Percentiles rank a stretch among this genome's conserved stretches.
Conservation (phyloP, 2,113 vertebrate genomes). For the Mormyrus lacerda region DNA sequence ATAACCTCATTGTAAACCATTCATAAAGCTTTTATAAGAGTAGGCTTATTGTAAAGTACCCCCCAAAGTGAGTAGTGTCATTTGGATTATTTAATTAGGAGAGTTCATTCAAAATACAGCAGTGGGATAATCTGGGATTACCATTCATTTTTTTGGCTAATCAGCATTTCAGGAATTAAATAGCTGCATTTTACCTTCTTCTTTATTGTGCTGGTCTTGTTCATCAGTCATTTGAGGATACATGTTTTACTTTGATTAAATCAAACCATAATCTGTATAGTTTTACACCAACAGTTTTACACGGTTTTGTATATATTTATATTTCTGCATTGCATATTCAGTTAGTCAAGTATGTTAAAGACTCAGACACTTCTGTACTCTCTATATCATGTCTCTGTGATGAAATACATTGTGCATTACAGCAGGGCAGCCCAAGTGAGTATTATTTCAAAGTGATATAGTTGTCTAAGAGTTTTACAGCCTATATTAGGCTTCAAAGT, state of each 20-base stretch:
- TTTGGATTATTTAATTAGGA: neutral
- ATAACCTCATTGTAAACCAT: neutral
- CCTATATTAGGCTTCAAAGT: conserved; percentile 20
- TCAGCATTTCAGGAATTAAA: neutral
- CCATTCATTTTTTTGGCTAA: neutral
- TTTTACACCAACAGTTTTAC: neutral
- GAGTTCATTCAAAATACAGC: neutral
- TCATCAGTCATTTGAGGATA: neutral
- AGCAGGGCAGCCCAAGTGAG: neutral
- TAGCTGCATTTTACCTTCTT: neutral
- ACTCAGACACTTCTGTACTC: neutral
- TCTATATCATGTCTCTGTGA: neutral
- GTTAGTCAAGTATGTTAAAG: neutral
- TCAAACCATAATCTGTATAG: neutral
- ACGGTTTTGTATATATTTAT: neutral
- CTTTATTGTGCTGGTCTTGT: neutral
- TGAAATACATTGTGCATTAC: neutral
- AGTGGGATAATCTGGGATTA: neutral
- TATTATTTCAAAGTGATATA: neutral
- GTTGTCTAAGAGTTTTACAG: neutral
- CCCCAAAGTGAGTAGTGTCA: neutral
- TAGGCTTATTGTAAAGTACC: neutral
- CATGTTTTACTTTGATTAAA: neutral
- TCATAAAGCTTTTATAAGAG: neutral
- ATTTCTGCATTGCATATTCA: neutral